These are phyloP conservation scores for Apodemia zela DNA, from an alignment of 2,888 invertebrate species.

Conservation along the genomic window DNA sequence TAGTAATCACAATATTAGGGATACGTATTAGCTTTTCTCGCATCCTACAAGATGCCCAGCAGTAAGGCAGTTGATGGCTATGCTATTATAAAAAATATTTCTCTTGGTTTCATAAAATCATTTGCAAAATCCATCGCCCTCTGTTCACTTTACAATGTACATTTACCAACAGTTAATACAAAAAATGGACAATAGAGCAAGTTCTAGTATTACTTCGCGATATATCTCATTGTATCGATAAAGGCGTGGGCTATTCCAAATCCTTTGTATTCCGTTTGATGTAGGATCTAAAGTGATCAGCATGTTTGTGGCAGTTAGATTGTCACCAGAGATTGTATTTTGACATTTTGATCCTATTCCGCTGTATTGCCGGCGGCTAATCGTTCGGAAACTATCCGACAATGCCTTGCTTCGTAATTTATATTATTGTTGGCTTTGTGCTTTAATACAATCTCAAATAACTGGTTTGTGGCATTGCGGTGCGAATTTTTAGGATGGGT, in stretches of 20 bases:
- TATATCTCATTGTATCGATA: conserved; percentile 6
- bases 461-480: neutral
- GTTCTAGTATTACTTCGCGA: conserved; percentile 8
- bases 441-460: neutral
- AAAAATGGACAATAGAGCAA: conserved; percentile 1
- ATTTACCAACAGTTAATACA: neutral
- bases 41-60: no score
- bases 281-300: conserved; percentile 12
- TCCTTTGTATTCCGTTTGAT: conserved; percentile 8
- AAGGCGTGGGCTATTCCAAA: conserved; percentile 1
- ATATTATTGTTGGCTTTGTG: conserved; percentile 30
- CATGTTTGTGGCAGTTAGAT: conserved; percentile 41
- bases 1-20: no score
- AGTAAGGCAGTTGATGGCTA: no score
- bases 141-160: neutral
- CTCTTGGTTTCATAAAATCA: no score
- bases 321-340: conserved; percentile 68
- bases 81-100: no score
- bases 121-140: no score
- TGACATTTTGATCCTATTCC: conserved; percentile 77
- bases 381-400: conserved; percentile 56
- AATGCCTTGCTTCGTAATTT: conserved; percentile 28
- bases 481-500: conserved; percentile 21
- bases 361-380: conserved; percentile 63
- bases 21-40: no score